These are phyloP conservation scores for Hydractinia echinata DNA, from an alignment of 30 jellyfish, hydroid and myxozoan genomes.

Conservation along the genomic window DNA sequence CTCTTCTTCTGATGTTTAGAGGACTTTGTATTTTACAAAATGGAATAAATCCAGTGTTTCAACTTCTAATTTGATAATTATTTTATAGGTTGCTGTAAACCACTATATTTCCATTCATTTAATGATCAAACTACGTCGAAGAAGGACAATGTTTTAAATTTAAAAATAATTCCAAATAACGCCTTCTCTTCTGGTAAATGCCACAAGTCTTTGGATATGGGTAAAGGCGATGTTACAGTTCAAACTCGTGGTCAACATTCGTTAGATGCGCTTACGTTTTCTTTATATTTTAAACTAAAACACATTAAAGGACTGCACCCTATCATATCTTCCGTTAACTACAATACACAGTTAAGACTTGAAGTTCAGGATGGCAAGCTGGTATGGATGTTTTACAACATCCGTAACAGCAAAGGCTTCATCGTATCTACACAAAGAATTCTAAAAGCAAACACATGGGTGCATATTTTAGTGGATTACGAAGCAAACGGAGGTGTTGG, in stretches of 20 bases:
- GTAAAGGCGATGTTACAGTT: conserved; percentile 23
- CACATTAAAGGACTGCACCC: conserved; percentile 36
- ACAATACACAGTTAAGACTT: conserved; percentile 35
- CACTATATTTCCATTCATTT: conserved; percentile 24
- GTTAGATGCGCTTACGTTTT: conserved; percentile 20
- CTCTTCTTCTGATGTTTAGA: neutral
- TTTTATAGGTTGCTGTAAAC: conserved; percentile 30
- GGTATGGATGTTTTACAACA: conserved; percentile 49
- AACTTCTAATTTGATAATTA: neutral
- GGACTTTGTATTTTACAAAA: neutral
- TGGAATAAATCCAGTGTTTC: neutral
- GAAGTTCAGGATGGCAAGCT: conserved; percentile 48
- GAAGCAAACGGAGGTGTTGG: conserved; percentile 44
- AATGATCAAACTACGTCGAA: neutral
- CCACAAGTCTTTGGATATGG: conserved; percentile 26
- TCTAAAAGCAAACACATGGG: conserved; percentile 24
- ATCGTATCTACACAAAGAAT: conserved; percentile 24
- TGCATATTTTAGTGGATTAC: conserved; percentile 41
- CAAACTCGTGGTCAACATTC: conserved; percentile 38
- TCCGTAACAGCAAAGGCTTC: conserved; percentile 43
- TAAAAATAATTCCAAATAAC: conserved; percentile 19
- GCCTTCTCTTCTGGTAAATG: conserved; percentile 29
- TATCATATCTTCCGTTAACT: conserved; percentile 41
- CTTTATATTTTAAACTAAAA: conserved; percentile 26
- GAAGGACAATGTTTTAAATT: conserved; percentile 1